A percentile compares a stretch with the other conserved stretches of the same genome.
phyloP scores from a whole-genome alignment of 2,113 vertebrate genomes.

The Hippocampus zosterae region DNA sequence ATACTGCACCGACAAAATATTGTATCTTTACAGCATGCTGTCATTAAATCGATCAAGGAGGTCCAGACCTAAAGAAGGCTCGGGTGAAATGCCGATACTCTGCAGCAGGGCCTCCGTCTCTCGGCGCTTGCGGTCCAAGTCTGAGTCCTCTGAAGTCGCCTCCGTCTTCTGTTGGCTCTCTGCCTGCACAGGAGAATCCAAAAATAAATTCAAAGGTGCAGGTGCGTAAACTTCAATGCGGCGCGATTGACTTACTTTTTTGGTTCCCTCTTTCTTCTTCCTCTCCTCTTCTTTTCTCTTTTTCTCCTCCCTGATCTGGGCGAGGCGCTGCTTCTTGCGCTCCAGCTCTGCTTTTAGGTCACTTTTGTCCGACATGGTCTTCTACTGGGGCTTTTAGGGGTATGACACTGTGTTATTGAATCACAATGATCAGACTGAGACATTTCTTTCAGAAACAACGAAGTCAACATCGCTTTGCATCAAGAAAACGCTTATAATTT shows the following conservation, averaged over 20 bases:
- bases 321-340: constrained; percentile 95
- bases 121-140: constrained; percentile 90
- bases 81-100: constrained; percentile 95
- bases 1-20: neutral
- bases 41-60: neutral
- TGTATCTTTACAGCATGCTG: neutral
- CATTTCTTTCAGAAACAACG: too few species aligned
- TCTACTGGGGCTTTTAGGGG: constrained; percentile 15
- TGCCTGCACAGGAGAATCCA: constrained; percentile 58
- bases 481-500: neutral
- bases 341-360: constrained; percentile 97
- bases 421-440: neutral
- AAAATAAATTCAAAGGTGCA: constrained; percentile 1
- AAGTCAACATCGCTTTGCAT: too few species aligned
- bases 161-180: constrained; percentile 92
- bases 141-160: constrained; percentile 83
- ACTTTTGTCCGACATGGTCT: constrained; percentile 95
- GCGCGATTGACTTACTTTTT: constrained; percentile 52
- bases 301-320: constrained; percentile 97
- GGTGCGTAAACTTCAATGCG: constrained; percentile 4
- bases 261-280: constrained; percentile 93
- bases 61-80: constrained; percentile 85
- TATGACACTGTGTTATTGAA: neutral
- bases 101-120: constrained; percentile 96
- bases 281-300: constrained; percentile 97